These are phyloP conservation scores for Reticulitermes lucifugus DNA, from an alignment of 2,888 invertebrate genomes.

Conservation along the genomic window DNA sequence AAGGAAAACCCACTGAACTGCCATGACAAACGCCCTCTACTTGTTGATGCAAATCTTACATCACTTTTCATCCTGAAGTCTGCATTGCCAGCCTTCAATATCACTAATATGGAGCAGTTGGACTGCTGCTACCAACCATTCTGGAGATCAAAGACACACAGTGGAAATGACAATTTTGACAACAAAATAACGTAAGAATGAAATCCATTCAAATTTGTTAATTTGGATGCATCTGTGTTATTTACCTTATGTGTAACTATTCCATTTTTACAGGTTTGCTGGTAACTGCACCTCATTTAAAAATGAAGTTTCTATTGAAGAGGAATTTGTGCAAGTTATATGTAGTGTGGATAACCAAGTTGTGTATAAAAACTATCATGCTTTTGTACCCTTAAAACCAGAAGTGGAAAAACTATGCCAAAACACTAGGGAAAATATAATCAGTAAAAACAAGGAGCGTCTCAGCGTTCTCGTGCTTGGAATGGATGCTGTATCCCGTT, in stretches of 20 bases:
- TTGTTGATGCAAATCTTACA: constrained; percentile 60
- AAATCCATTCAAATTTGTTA: not conserved
- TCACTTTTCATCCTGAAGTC: constrained; percentile 69
- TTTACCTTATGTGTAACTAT: not conserved
- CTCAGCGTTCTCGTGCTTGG: constrained; percentile 83
- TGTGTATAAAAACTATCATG: constrained; percentile 77
- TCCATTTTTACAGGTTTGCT: constrained; percentile 60
- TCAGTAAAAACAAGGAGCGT: not conserved
- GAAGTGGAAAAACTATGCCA: constrained; percentile 41
- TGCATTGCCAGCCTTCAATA: constrained; percentile 66
- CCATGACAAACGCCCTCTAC: constrained; percentile 38
- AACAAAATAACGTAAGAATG: constrained; percentile 20
- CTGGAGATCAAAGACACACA: constrained; percentile 35
- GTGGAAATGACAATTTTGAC: not conserved
- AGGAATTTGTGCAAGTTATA: constrained; percentile 77
- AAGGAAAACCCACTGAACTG: constrained; percentile 44
- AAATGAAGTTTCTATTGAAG: constrained; percentile 63
- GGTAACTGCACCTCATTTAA: constrained; percentile 65
- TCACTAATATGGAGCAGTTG: constrained; percentile 64
- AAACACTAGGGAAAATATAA: not conserved
- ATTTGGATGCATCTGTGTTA: not conserved
- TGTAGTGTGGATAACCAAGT: constrained; percentile 67
- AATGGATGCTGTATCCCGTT: constrained; percentile 85
- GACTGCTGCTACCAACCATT: constrained; percentile 56
- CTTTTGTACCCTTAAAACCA: constrained; percentile 67